Percentiles rank a stretch among this genome's conserved stretches.
Evolutionary conservation across 2,113 vertebrate genomes (phyloP).

Genomic region (Toxostoma redivivum): DNA sequence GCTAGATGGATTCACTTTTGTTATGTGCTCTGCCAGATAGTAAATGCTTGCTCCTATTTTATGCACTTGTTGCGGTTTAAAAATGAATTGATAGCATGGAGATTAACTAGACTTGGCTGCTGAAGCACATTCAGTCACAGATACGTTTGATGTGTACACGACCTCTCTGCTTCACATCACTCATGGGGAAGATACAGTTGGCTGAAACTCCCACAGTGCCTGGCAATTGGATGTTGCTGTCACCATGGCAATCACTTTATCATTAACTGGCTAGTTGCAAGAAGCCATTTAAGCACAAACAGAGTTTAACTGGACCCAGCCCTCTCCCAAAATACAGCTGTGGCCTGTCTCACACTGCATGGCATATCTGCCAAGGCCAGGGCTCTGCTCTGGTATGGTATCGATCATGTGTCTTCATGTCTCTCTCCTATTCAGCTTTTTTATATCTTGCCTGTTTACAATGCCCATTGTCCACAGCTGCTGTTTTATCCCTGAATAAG

Average conservation of each 20-base stretch:
- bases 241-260: fast-evolving
- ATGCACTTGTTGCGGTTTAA: fast-evolving
- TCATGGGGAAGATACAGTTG: neutral
- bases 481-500: neutral
- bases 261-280: neutral
- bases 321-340: neutral
- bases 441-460: neutral
- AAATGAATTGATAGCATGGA: neutral
- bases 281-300: neutral
- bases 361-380: neutral
- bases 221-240: neutral
- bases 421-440: neutral
- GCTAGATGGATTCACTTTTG: neutral
- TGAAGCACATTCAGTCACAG: neutral
- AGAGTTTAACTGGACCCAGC: fast-evolving
- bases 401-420: neutral
- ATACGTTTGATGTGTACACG: neutral
- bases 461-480: neutral
- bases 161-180: neutral
- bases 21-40: neutral
- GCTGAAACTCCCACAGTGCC: neutral
- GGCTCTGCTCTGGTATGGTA: neutral
- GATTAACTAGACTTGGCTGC: neutral
- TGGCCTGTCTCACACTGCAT: fast-evolving
- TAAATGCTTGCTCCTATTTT: neutral